Base-by-base conservation (phyloP, 2,888 invertebrate species). In the Phyllotreta cruciferae region DNA sequence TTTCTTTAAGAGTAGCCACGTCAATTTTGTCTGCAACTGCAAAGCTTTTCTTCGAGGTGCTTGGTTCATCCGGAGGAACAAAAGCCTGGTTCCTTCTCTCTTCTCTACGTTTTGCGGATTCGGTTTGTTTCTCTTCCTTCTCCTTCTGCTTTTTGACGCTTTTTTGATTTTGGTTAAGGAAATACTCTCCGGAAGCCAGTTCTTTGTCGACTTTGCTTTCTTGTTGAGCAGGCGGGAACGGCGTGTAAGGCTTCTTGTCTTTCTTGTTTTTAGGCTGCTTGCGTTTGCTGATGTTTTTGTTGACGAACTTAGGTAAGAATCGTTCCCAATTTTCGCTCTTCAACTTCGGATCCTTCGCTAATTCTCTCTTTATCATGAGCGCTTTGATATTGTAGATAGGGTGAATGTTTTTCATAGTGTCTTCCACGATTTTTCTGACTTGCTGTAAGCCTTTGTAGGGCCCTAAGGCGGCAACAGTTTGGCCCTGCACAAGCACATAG, bases 381-480 rank as follows among this genome's bases (percentile, higher is more conserved):
- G 94, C 92, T 83, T 98, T 94, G 1, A 99, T 96, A 76, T 97
- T 98, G 78, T 98, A 98, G 80, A 99, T 95, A 0, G 99, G 99
- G 84, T 99, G 99, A 60, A 99, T 88, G 80, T 99, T 99, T 78
- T 94, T 94, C 98, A 99, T 98, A 0, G 97, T 97, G 73, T 99
- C 98, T 77, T 92, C 91, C 1, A 94, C 93, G 74, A 99, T 93
- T 72, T 92, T 89, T 60, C 97, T 85, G 0, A 94, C 93, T 80
- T 93, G 92, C 61, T 90, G 88, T 24, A 94, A 80, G 0, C 98
- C 98, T 81, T 90, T 92, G 77, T 96, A 94, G 1, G 98, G 96
- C 0, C 99, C 99, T n/a, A 99, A 83, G 0, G 94, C 93, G 9
- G 98, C 88, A 0, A 99, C 98, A 7, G 99, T 99, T 76, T 95